These are phyloP conservation scores for Drosophila parthenogenetica DNA, from an alignment of 2,888 invertebrate species.

Conservation along the genomic window DNA sequence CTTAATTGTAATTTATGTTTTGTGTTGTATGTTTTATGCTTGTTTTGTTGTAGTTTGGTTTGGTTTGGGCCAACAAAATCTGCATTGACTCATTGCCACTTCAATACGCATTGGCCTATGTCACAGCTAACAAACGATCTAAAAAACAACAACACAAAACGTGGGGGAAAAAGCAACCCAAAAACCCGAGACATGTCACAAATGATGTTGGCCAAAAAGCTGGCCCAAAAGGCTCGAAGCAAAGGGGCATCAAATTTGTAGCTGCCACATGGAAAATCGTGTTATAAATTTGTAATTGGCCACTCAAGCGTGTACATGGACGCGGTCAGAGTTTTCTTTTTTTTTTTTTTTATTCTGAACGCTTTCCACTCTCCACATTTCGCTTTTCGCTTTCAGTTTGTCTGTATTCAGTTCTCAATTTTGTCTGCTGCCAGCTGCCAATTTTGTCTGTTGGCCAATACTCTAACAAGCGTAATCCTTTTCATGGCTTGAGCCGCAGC, in stretches of 20 bases:
- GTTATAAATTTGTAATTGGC: conserved; percentile 73
- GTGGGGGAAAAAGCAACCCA: conserved; percentile 15
- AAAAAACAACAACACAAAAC: conserved; percentile 3
- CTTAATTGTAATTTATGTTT: conserved; percentile 42
- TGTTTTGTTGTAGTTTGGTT: neutral
- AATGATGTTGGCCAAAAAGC: conserved; percentile 36
- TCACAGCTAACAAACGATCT: conserved; percentile 5
- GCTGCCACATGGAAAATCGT: conserved; percentile 61
- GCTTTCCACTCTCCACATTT: conserved; percentile 1
- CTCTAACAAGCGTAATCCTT: conserved; percentile 33
- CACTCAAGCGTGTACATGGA: conserved; percentile 51
- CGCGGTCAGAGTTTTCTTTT: conserved; percentile 30
- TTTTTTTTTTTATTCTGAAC: conserved; percentile 16
- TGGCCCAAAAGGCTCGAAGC: neutral
- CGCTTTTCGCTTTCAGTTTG: neutral
- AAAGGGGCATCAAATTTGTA: conserved; percentile 30
- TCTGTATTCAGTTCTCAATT: neutral
- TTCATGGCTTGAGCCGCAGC: conserved; percentile 17
- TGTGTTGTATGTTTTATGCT: neutral
- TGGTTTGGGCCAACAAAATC: conserved; percentile 13
- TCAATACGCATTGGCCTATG: conserved; percentile 60
- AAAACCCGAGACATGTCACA: conserved; percentile 28
- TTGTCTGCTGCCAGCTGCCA: conserved; percentile 17
- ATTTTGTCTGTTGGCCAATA: conserved; percentile 18
- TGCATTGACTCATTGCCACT: conserved; percentile 61